Evolutionary conservation across 2,888 invertebrate species (phyloP), one percentile per base, ranked within the genome.

Genomic region (Epinotia ramella): DNA sequence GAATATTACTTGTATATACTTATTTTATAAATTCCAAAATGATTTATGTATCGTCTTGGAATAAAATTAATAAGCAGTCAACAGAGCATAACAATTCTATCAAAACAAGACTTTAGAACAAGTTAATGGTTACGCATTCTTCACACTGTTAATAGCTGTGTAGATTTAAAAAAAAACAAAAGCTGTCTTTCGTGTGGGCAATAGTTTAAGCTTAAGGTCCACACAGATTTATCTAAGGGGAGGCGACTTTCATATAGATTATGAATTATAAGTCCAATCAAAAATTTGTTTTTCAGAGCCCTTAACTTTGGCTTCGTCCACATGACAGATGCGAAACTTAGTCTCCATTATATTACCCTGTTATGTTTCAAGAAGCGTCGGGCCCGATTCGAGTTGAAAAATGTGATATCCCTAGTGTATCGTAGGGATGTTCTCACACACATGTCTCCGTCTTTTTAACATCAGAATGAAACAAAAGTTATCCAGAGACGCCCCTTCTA

Each of bases 1-100:
- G 7, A 46, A 64, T 64, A 18, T 18, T 64, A 44, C 20, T 64
- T 64, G 44, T 64, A 20, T 64, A 63, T 18, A 40, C 33, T 33
- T 62, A 5, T 40, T 18, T 44, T 1, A 12, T 13, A 44, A 63
- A 18, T 44, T 18, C 18, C 63, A 44, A 33, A 62, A n/a, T 6
- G 33, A 33, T 7, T 16, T 62, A 33, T 3, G 6, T n/a, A 16
- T 28, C 24, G n/a, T 62, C 18, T 16, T 16, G 12, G 28, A 18
- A 5, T 44, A 20, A 44, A 18, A 12, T 16, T 7, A 1, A 24
- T 4, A 11, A 13, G 9, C n/a, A 33, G 18, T 18, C 16, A 63
- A 20, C 63, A 44, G 20, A 40, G 11, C 40, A 20, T 4, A 20
- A 13, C 12, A n/a, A 18, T 63, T 9, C 18, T 40, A 62, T 40